Base-by-base conservation (phyloP, 2,888 invertebrate species). In the Philereme vetulata region DNA sequence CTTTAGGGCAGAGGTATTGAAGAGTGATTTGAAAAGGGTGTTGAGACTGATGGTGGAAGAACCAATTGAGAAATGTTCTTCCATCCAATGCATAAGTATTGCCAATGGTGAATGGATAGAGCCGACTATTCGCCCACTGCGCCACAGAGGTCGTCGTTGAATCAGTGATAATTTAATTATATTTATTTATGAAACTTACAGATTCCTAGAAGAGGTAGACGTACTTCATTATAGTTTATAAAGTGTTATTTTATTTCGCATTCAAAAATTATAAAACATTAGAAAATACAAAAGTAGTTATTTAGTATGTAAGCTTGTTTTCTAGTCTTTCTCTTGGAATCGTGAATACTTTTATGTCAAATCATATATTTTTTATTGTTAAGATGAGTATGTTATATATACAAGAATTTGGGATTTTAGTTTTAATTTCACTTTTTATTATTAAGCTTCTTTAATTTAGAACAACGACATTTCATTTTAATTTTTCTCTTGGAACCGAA, bases 261-360 rank as follows among this genome's bases (percentile, higher is more conserved):
- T 49, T 34, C 10, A 4, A 55, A 51, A 60, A 55, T 42, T 4
- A 36, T 21, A 36, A 43, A 11, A 44, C 8, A 11, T 33, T 34
- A 49, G 10, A 52, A 56, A 65, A 56, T 67, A 62, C 21, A 21
- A n/a, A n/a, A 21, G 21, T 62, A 75, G 76, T 80, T 82, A 80
- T 78, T 79, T 81, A 81, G 81, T 81, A 7, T 72, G 64, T 84
- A 80, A 80, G 78, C 68, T 76, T 72, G 68, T 72, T 81, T 72
- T 84, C 84, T 84, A 84, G 84, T 84, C 83, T 82, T 68, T 77
- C 55, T 62, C 42, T 56, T 56, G 50, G 35, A 57, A 51, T 60
- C 46, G 45, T 44, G 55, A 56, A 9, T 40, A 55, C 21, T 33
- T 49, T 21, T 52, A 61, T 42, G 53, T 47, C 42, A 42, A 50